These are phyloP conservation scores for Gallinago paraguaiae DNA, from an alignment of 2,113 vertebrate species.

Conservation along the genomic window DNA sequence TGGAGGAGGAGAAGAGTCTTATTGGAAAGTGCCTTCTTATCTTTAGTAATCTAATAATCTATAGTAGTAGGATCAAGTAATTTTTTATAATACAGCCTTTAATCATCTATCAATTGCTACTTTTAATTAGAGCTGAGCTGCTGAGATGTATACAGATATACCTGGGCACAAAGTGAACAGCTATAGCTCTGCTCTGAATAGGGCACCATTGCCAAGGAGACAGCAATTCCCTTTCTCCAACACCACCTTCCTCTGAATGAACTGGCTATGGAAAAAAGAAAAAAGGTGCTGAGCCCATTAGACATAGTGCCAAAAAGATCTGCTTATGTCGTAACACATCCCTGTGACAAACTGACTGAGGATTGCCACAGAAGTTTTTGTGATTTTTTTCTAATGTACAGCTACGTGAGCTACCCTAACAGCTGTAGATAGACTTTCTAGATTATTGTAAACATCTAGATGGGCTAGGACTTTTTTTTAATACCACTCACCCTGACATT, in stretches of 20 bases:
- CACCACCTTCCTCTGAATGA: not conserved
- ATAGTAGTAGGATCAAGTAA: not conserved
- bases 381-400: not conserved
- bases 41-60: slow-evolving; percentile 3
- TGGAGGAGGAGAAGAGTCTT: not conserved
- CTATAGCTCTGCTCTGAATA: not conserved
- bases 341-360: not conserved
- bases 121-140: not conserved
- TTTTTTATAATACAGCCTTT: not conserved
- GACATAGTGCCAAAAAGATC: not conserved
- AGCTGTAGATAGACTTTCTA: not conserved
- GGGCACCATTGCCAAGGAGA: not conserved
- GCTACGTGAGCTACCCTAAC: not conserved
- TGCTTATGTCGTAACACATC: not conserved
- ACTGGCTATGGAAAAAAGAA: not conserved
- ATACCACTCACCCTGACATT: not conserved
- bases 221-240: not conserved
- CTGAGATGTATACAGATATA: not conserved
- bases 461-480: not conserved
- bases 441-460: not conserved
- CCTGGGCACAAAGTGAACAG: not conserved
- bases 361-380: not conserved
- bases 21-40: not conserved
- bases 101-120: not conserved
- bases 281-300: not conserved